Percentiles rank a stretch among this genome's conserved stretches.
Conservation (phyloP, 2,113 vertebrate genomes). For the Tinamus guttatus region DNA sequence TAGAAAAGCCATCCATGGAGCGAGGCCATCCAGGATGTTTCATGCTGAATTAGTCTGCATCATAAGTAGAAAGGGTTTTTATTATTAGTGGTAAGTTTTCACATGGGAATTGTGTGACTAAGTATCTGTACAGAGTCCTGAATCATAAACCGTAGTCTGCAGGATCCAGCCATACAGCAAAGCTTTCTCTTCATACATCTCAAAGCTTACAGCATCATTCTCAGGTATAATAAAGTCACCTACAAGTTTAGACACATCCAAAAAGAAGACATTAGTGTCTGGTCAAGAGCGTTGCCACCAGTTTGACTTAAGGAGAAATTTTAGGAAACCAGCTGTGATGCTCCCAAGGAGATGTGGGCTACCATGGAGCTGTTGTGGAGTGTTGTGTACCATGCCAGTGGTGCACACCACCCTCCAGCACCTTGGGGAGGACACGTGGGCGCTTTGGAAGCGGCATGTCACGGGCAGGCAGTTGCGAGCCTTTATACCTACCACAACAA, state of each 20-base stretch:
- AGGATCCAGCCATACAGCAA: background rate
- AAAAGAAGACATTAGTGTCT: background rate
- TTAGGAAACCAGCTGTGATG: background rate
- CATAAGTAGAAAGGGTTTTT: background rate
- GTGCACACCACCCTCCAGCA: too few relatives aligned
- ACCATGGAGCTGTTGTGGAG: background rate
- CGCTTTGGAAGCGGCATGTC: background rate
- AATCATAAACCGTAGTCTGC: slow-evolving; percentile 14
- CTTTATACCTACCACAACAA: background rate
- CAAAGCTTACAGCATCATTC: background rate
- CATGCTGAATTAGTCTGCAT: background rate
- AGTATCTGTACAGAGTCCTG: background rate
- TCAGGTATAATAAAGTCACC: slow-evolving; percentile 9
- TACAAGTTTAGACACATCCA: background rate
- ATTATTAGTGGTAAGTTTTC: background rate
- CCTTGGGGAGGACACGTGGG: fast-evolving
- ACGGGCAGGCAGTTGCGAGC: background rate
- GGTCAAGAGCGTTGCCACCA: background rate
- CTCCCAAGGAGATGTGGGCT: background rate
- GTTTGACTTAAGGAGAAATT: background rate
- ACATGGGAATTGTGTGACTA: background rate
- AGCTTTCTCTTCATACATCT: background rate
- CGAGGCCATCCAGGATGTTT: background rate
- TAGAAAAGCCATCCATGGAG: background rate
- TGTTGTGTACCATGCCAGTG: too few relatives aligned